Percentiles rank a stretch among this genome's conserved stretches.
phyloP scores from a whole-genome alignment of 2,888 invertebrate genomes.

The Eupithecia subumbrata region DNA sequence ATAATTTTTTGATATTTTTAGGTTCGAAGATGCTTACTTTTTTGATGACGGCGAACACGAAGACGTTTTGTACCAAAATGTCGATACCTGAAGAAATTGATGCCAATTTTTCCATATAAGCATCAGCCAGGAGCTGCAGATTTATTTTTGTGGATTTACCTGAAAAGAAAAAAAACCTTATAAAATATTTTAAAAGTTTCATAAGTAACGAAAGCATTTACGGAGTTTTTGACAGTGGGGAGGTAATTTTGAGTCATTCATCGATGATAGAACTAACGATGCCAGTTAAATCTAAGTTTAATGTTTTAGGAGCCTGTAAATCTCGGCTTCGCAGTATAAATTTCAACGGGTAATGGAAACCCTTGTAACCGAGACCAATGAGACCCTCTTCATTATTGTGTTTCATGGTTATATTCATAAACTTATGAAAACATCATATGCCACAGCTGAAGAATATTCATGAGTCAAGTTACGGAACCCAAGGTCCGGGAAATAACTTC shows the following conservation, averaged over 20 bases:
- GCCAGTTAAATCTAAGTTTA: slow-evolving; percentile 60
- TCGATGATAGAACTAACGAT: slow-evolving; percentile 26
- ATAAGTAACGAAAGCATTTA: not conserved
- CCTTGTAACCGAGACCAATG: slow-evolving; percentile 59
- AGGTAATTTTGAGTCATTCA: slow-evolving; percentile 8
- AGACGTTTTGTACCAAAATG: not conserved
- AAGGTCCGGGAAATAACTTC: not conserved
- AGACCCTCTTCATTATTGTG: slow-evolving; percentile 57
- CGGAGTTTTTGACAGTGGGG: not conserved
- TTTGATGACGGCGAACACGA: not conserved
- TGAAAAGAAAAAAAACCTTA: slow-evolving; percentile 16
- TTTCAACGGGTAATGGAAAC: slow-evolving; percentile 46
- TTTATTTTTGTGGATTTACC: slow-evolving; percentile 16
- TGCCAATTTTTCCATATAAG: not conserved
- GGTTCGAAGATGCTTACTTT: not conserved
- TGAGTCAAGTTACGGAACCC: slow-evolving; percentile 6
- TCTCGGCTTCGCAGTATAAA: slow-evolving; percentile 50
- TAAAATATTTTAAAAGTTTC: not conserved
- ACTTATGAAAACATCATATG: slow-evolving; percentile 17
- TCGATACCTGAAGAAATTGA: not conserved
- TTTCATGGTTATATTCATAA: slow-evolving; percentile 54
- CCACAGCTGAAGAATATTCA: slow-evolving; percentile 13
- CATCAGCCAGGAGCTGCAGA: not conserved
- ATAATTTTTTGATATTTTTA: not conserved
- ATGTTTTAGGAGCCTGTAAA: slow-evolving; percentile 59